These are phyloP conservation scores for Cricetomys ansorgei DNA, from an alignment of 2,113 vertebrate species.

Conservation along the genomic window DNA sequence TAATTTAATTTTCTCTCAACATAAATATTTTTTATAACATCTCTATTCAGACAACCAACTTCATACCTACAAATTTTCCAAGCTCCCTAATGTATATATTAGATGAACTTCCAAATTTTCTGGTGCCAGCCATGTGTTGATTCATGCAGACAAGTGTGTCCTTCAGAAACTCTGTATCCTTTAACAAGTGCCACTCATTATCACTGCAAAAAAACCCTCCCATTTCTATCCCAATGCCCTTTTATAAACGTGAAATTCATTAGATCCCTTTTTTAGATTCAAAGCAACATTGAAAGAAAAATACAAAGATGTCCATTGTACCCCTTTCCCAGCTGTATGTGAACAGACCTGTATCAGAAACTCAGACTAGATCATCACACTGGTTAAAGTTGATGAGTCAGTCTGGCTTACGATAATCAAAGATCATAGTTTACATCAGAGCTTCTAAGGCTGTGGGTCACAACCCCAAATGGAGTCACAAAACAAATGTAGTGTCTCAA, in stretches of 20 bases:
- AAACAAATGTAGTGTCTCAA: not conserved
- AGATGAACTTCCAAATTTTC: conserved; percentile 53
- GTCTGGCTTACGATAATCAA: too few species aligned
- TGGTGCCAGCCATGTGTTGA: not conserved
- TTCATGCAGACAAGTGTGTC: not conserved
- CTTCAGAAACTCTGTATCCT: not conserved
- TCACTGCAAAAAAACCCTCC: not conserved
- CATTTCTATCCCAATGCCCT: not conserved
- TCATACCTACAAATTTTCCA: conserved; percentile 12
- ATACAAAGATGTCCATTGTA: not conserved
- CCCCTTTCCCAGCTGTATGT: rapidly evolving
- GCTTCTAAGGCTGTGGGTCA: not conserved
- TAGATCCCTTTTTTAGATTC: not conserved
- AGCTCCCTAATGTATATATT: not conserved
- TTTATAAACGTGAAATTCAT: not conserved
- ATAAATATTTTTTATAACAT: not conserved
- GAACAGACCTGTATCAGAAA: not conserved
- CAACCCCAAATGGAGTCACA: not conserved
- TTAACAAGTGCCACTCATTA: not conserved
- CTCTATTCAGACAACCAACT: not conserved
- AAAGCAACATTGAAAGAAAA: not conserved
- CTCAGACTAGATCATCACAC: not conserved
- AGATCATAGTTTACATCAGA: not conserved
- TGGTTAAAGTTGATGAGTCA: not conserved
- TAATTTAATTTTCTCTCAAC: conserved; percentile 19